Conservation (phyloP, 2,113 vertebrate genomes). For the Oxyruncus cristatus region DNA sequence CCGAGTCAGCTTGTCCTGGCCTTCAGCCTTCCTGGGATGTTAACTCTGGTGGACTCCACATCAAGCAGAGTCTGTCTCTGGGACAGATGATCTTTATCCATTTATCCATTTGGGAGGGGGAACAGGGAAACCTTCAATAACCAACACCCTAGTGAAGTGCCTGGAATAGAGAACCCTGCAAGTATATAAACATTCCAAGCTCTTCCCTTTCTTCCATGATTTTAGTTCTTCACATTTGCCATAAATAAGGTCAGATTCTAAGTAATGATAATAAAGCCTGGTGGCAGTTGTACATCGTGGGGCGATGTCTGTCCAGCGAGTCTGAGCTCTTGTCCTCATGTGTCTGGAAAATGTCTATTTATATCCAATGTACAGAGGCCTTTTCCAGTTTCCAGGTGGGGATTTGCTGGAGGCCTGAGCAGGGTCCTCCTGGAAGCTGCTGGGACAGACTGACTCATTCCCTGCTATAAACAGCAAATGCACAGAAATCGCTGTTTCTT, state of each 20-base stretch:
- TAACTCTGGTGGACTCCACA: neutral
- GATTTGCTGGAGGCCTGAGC: neutral
- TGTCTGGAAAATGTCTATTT: conserved; percentile 37
- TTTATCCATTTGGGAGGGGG: neutral
- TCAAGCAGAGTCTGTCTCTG: neutral
- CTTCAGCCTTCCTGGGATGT: neutral
- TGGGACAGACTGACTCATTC: neutral
- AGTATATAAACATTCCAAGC: neutral
- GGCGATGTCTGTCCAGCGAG: neutral
- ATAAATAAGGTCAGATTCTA: neutral
- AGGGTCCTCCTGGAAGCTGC: neutral
- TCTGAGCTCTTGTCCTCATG: neutral
- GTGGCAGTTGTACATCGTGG: neutral
- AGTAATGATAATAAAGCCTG: neutral
- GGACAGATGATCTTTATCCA: neutral
- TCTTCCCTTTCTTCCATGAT: neutral
- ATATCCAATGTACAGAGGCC: neutral
- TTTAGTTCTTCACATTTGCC: neutral
- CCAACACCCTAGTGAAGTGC: accelerated
- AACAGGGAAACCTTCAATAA: neutral
- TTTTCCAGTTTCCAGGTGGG: conserved; percentile 38
- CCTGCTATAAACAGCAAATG: neutral
- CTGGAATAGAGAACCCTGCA: neutral
- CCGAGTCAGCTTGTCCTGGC: neutral
- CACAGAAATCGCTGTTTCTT: neutral